Evolutionary conservation across 2,888 invertebrate genomes (phyloP), one percentile per base, ranked within the genome.

Genomic region (Marronus borbonicus): DNA sequence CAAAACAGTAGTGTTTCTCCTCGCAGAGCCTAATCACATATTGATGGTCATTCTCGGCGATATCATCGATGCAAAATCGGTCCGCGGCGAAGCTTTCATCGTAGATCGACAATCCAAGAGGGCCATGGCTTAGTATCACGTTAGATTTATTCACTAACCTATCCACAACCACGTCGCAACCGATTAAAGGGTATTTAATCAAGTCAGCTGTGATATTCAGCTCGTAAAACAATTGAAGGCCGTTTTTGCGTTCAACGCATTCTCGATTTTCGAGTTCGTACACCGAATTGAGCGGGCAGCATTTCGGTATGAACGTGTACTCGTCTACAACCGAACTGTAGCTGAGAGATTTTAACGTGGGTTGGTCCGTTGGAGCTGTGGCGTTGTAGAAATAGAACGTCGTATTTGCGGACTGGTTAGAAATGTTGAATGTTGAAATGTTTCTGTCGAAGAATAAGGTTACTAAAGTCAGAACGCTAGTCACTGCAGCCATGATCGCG

Each of bases 1-100:
- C 31, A 1, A 55, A 55, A 55, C 70, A 70, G n/a, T 70, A 70
- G 1, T 70, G 36, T 55, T 17, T 70, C 2, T 70, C 70, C n/a
- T 55, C 14, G n/a, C 70, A 70, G 17, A 70, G 31, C 17, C 36
- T 70, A 1, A 70, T 31, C 5, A 70, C 36, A 17, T 70, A 70
- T 10, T n/a, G 17, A 5, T 20, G 8, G 7, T 8, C n/a, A 12
- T 70, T 36, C 36, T 36, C 14, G 20, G 31, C 52, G 14, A 58
- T 36, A 1, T 55, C 49, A 20, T 70, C 70, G 8, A 70, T 17
- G 17, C 70, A 70, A 50, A 70, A 70, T 36, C 31, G 28, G 14
- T 17, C 31, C 2, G 10, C 17, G 14, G 7, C 31, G n/a, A 52
- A 70, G 14, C 5, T 55, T 55, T 36, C 70, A 4, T 24, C 14